These are phyloP conservation scores for Pangasianodon hypophthalmus DNA, from an alignment of 2,113 vertebrate species.

Conservation along the genomic window DNA sequence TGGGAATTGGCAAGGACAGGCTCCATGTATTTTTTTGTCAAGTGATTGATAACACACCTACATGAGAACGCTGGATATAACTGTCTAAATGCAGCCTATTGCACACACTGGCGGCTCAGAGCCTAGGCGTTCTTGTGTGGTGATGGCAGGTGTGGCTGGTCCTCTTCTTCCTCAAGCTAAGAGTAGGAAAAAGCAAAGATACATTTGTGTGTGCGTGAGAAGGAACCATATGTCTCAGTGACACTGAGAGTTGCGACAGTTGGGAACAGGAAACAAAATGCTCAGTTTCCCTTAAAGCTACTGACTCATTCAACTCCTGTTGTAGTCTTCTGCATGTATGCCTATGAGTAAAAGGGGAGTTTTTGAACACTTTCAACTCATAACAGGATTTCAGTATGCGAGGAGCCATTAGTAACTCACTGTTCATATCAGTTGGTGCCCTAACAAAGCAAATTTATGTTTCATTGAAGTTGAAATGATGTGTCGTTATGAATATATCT, in stretches of 20 bases:
- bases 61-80: background rate
- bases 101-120: slow-evolving; percentile 57
- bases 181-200: slow-evolving; percentile 31
- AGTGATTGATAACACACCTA: background rate
- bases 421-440: background rate
- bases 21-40: background rate
- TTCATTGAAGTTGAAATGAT: background rate
- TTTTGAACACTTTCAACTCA: slow-evolving; percentile 70
- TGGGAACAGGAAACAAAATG: slow-evolving; percentile 75
- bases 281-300: slow-evolving; percentile 70
- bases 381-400: slow-evolving; percentile 20
- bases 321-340: background rate
- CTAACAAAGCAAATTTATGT: background rate
- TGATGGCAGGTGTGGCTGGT: slow-evolving; percentile 59
- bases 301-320: slow-evolving; percentile 78
- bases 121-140: slow-evolving; percentile 58
- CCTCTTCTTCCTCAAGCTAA: slow-evolving; percentile 61
- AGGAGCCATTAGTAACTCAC: background rate
- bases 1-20: background rate
- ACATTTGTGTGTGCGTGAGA: background rate
- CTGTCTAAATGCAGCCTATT: slow-evolving; percentile 43
- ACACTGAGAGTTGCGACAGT: slow-evolving; percentile 65
- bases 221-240: slow-evolving; percentile 19
- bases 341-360: slow-evolving; percentile 66
- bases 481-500: slow-evolving; percentile 30